These are phyloP conservation scores for Phodopus roborovskii DNA, from an alignment of 2,113 vertebrate genomes.

Conservation along the genomic window DNA sequence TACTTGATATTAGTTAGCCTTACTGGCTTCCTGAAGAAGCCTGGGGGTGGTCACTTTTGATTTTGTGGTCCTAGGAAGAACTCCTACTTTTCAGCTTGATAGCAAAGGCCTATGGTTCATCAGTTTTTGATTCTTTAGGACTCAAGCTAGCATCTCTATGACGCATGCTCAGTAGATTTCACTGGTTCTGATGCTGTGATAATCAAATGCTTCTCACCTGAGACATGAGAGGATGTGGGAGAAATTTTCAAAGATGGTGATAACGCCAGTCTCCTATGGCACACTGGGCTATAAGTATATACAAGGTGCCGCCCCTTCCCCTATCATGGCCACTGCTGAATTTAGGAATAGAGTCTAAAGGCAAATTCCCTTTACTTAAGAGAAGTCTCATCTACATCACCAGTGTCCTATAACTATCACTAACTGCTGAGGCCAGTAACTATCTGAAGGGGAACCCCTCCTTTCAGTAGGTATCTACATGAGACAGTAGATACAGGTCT, in stretches of 20 bases:
- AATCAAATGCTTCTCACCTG: not conserved
- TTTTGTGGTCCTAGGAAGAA: constrained; percentile 39
- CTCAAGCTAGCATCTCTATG: not conserved
- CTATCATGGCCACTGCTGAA: not conserved
- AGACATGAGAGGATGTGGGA: not conserved
- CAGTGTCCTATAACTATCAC: not conserved
- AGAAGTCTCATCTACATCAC: not conserved
- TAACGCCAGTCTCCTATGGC: not conserved
- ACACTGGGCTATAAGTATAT: not conserved
- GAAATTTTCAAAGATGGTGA: not conserved
- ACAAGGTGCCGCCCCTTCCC: not conserved
- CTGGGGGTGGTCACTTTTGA: not conserved
- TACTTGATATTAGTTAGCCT: not conserved
- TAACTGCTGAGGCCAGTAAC: not conserved
- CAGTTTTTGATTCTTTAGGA: not conserved
- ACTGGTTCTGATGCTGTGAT: no score
- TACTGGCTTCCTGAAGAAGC: constrained; percentile 38
- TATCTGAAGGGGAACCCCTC: constrained; percentile 24
- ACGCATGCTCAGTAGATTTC: not conserved
- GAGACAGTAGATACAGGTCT: constrained; percentile 19
- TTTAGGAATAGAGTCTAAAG: not conserved
- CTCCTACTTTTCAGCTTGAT: constrained; percentile 1
- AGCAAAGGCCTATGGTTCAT: not conserved
- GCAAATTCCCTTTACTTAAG: not conserved
- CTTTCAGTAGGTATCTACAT: not conserved